Percentiles rank a stretch among this genome's conserved stretches.
phyloP scores from a whole-genome alignment of 2,797 vertebrate species.

The Acrossocheilus fasciatus region DNA sequence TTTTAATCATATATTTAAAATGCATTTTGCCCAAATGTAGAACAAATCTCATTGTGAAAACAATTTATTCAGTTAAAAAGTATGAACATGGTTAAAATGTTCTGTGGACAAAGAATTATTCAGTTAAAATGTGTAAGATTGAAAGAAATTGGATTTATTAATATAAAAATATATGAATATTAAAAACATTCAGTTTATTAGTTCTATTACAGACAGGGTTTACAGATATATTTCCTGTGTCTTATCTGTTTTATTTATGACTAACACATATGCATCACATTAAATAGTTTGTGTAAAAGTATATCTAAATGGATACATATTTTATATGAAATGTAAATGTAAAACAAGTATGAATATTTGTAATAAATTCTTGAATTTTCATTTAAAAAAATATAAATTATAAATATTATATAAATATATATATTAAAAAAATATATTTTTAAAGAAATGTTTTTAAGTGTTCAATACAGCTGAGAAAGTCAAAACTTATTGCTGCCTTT shows the following conservation, averaged over 20 bases:
- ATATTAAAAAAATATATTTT: too few relatives aligned
- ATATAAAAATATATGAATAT: not conserved
- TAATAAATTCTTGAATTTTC: too few relatives aligned
- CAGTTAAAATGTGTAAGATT: not conserved
- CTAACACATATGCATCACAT: not conserved
- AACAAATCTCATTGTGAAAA: not conserved
- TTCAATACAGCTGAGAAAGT: not conserved
- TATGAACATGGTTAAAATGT: too few relatives aligned
- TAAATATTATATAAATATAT: not conserved
- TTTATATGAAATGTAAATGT: not conserved
- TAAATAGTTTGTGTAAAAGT: not conserved
- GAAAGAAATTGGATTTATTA: not conserved
- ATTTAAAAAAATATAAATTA: not conserved
- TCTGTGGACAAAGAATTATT: not conserved
- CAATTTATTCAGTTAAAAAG: not conserved
- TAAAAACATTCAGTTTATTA: not conserved
- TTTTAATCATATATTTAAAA: not conserved
- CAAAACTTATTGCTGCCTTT: not conserved
- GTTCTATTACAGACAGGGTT: not conserved
- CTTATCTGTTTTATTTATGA: not conserved
- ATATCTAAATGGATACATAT: not conserved
- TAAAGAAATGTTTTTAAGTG: not conserved
- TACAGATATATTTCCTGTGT: not conserved
- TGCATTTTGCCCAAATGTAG: not conserved
- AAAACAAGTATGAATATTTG: too few relatives aligned